These are phyloP conservation scores for Ferrisia virgata DNA, from an alignment of 2,888 invertebrate genomes.

Conservation along the genomic window DNA sequence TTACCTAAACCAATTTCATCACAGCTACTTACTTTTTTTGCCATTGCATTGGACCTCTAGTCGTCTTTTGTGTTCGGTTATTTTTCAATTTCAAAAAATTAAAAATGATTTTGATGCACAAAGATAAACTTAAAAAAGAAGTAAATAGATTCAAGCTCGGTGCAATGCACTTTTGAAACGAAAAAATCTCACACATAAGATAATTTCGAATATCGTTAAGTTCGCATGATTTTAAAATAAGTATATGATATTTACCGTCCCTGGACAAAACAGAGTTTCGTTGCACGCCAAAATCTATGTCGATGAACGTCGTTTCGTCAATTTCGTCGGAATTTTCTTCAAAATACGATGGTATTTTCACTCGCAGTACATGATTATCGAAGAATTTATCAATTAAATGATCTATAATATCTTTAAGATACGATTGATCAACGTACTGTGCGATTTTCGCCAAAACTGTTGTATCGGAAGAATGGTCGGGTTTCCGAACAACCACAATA, in stretches of 20 bases:
- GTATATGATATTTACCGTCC: constrained; percentile 25
- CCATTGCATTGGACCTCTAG: no score
- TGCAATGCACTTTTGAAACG: no score
- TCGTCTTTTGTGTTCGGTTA: no score
- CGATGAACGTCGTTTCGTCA: neutral
- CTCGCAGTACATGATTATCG: constrained; percentile 57
- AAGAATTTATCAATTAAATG: constrained; percentile 60
- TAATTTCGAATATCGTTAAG: no score
- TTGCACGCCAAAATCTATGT: constrained; percentile 32
- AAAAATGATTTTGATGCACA: no score
- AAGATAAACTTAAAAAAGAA: no score
- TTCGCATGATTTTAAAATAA: no score
- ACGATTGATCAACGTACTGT: constrained; percentile 21
- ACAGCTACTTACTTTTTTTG: no score
- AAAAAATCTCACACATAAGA: no score
- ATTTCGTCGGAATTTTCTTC: neutral
- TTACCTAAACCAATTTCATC: no score
- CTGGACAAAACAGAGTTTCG: neutral
- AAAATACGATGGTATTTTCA: constrained; percentile 48
- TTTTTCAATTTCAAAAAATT: no score
- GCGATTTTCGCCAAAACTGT: neutral
- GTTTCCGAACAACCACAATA: constrained; percentile 52
- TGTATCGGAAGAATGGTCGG: neutral
- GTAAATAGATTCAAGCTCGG: no score
- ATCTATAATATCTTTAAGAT: constrained; percentile 54